Evolutionary conservation across 2,888 invertebrate genomes (phyloP), one percentile per base, ranked within the genome.

Genomic region (Tridacna crocea): DNA sequence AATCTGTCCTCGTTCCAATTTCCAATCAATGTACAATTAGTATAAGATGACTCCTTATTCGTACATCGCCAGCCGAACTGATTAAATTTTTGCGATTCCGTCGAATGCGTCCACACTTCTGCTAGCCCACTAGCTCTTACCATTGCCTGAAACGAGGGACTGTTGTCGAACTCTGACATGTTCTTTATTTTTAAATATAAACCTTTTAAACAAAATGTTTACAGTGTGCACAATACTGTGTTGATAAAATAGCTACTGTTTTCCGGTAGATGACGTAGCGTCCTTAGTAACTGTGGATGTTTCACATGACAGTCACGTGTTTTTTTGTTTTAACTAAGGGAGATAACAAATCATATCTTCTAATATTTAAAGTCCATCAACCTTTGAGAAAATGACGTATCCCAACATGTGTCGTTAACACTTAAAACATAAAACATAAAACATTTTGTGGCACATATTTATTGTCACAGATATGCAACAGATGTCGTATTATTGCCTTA

Each of bases 1-100:
- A 90, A 92, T 77, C 91, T 79, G 47, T 94, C 90, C 76, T 94
- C 94, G 72, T 90, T 91, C 92, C 93, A 94, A 85, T 94, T 94
- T 68, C 94, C 93, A 47, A 93, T 88, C 63, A 94, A 85, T 3
- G 92, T 91, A 13, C 84, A 84, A 47, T 90, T 90, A 22, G 84
- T 66, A 82, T 90, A 93, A 2, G 88, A 87, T 22, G 88, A 92
- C 79, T 93, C 94, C 74, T 92, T 92, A 70, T 90, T 93, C 0
- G 92, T 92, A 75, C 92, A 92, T 36, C 93, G 80, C 92, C 93
- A 93, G 0, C 93, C 93, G 75, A 91, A 92, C 83, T 93, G 92
- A 4, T 82, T 73, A 68, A 93, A 92, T 82, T 93, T 93, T 11
- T 81, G 79, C 1, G 88, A 84, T 27, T 92, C 92, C 15, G 90